phyloP scores from a whole-genome alignment of 2,888 invertebrate species.

The Mamestra brassicae region DNA sequence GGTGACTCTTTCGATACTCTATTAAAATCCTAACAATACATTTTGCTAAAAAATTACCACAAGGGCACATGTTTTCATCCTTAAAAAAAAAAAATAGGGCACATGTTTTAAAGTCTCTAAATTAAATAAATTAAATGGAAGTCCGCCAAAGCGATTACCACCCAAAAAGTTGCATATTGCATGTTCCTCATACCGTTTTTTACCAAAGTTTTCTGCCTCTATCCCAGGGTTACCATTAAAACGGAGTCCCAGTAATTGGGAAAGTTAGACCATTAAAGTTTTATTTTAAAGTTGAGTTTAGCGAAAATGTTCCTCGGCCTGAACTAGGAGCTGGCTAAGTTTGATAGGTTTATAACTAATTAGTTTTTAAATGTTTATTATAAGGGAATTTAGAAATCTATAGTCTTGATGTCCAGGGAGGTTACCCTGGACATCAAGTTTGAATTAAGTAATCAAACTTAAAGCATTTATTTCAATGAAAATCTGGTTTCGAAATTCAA shows the following conservation, averaged over 20 bases:
- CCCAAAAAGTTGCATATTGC: conserved; percentile 8
- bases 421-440: too few relatives aligned
- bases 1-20: too few relatives aligned
- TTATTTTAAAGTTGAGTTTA: conserved; percentile 43
- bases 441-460: too few relatives aligned
- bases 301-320: conserved; percentile 7
- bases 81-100: too few relatives aligned
- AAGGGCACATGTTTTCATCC: not conserved
- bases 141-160: not conserved
- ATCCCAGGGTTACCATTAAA: conserved; percentile 38
- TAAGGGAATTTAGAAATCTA: not conserved
- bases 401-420: too few relatives aligned
- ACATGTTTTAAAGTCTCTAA: not conserved
- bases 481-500: too few relatives aligned
- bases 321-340: conserved; percentile 2
- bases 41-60: too few relatives aligned
- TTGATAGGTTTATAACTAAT: conserved; percentile 1
- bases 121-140: not conserved
- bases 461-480: too few relatives aligned
- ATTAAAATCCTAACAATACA: too few relatives aligned
- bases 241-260: conserved; percentile 36
- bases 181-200: conserved; percentile 20
- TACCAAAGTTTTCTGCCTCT: not conserved
- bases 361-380: not conserved
- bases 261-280: conserved; percentile 51